Base-by-base conservation (phyloP, 2,888 invertebrate species). In the Trileptium ribeirensis region DNA sequence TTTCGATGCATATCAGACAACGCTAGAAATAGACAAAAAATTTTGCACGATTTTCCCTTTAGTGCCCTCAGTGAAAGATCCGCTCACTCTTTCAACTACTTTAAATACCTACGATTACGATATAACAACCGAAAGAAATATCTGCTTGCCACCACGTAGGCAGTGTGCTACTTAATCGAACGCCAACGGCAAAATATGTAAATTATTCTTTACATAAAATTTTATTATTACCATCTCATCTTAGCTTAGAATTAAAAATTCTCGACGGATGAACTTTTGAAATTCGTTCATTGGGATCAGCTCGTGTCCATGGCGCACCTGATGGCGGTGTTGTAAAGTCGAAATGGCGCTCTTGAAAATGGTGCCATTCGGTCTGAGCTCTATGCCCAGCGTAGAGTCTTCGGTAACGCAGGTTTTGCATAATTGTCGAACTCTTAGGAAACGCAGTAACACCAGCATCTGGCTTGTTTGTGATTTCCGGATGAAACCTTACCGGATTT, bases 401-500 rank as follows among this genome's bases (percentile, higher is more conserved):
- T 2, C 79, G 31, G n/a, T 78, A n/a, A 15, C 79, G 40, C 79
- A 78, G 79, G 29, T 67, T 36, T 24, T 40, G 40, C 64, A 78
- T 64, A 64, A 67, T n/a, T n/a, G 64, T 78, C 15, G 79, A 78
- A n/a, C 67, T 15, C n/a, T 33, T 33, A 3, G 79, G 79, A 33
- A 70, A 78, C 3, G 79, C 79, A 33, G 79, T 64, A 40, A 67
- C 67, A 2, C 79, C 79, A 15, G 33, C 3, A 38, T 75, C 31
- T 29, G 2, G 77, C 39, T 8, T 2, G 29, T 78, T 64, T 3
- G 79, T 78, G n/a, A 38, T 39, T 24, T n/a, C 8, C 15, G 79
- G 79, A 67, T 78, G 79, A 64, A 78, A 78, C 34, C 79, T 37
- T 67, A n/a, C 29, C 70, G 79, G 79, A 29, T 78, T 51, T 31